Evolutionary conservation across 2,888 invertebrate species (phyloP).

Genomic region (Physocephala rufipes): DNA sequence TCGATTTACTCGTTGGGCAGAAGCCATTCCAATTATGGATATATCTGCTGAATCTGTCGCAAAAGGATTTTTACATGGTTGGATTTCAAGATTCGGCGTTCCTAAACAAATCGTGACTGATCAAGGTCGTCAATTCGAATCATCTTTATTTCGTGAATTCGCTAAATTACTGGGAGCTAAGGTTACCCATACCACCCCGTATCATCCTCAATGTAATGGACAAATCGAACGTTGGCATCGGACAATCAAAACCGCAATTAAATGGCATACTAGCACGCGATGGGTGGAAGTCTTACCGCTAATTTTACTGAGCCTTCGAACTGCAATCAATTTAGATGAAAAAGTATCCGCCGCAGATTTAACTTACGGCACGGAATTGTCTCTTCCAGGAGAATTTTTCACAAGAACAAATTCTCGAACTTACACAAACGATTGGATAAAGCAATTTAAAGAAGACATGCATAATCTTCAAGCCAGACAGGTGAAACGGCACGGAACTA

Average conservation of each 20-base stretch:
- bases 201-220: background rate
- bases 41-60: background rate
- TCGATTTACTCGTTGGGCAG: background rate
- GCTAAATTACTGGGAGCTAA: background rate
- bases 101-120: background rate
- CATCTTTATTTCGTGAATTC: slow-evolving; percentile 14
- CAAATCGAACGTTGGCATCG: background rate
- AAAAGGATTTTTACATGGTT: no score
- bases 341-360: background rate
- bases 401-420: background rate
- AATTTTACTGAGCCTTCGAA: no score
- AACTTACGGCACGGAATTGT: background rate
- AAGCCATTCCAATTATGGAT: background rate
- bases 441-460: background rate
- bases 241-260: background rate
- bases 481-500: background rate
- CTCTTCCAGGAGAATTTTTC: background rate
- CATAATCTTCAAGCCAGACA: background rate
- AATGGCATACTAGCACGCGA: background rate
- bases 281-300: slow-evolving; percentile 7
- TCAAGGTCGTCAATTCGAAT: slow-evolving; percentile 20
- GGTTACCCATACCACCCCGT: background rate
- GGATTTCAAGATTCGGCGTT: background rate
- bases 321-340: background rate
- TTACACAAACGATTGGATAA: background rate